A percentile compares a stretch with the other conserved stretches of the same genome.
Evolutionary conservation across 1,140 invertebrate genomes (phyloP).

Genomic region (Bombyx mandarina): DNA sequence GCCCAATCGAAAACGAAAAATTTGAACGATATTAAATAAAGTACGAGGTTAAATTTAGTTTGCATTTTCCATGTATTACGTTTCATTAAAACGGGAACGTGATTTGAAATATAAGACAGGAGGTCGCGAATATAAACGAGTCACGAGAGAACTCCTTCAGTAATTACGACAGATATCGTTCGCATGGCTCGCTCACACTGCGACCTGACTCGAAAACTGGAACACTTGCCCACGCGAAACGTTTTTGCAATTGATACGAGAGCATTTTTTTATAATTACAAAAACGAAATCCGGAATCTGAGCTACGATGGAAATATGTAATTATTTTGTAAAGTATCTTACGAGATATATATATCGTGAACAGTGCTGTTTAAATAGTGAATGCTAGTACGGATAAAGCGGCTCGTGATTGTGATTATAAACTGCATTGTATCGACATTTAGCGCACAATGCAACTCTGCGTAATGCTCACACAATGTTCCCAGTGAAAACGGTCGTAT

Average conservation of each 20-base stretch:
- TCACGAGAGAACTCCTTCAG: conserved; percentile 7
- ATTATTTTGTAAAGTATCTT: too few relatives aligned
- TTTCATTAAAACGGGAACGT: too few relatives aligned
- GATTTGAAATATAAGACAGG: background rate
- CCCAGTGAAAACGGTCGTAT: conserved; percentile 31
- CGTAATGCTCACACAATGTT: conserved; percentile 47
- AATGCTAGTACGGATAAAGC: conserved; percentile 43
- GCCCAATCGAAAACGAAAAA: too few relatives aligned
- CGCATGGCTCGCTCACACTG: background rate
- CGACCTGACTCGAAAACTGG: conserved; percentile 12
- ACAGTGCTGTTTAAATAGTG: conserved; percentile 46
- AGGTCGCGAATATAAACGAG: conserved; percentile 31
- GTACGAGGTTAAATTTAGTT: too few relatives aligned
- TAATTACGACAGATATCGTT: conserved; percentile 15
- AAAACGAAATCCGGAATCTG: conserved; percentile 5
- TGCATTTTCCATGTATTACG: too few relatives aligned
- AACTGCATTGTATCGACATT: conserved; percentile 34
- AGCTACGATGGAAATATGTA: too few relatives aligned
- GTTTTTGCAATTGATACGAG: conserved; percentile 17
- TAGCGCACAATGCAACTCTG: conserved; percentile 43
- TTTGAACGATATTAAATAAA: too few relatives aligned
- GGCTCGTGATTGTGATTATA: conserved; percentile 47
- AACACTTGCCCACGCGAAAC: conserved; percentile 11
- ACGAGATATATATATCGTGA: conserved; percentile 35
- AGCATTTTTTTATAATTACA: conserved; percentile 20